These are phyloP conservation scores for Dynastes maya DNA, from an alignment of 2,888 invertebrate species.

Conservation along the genomic window DNA sequence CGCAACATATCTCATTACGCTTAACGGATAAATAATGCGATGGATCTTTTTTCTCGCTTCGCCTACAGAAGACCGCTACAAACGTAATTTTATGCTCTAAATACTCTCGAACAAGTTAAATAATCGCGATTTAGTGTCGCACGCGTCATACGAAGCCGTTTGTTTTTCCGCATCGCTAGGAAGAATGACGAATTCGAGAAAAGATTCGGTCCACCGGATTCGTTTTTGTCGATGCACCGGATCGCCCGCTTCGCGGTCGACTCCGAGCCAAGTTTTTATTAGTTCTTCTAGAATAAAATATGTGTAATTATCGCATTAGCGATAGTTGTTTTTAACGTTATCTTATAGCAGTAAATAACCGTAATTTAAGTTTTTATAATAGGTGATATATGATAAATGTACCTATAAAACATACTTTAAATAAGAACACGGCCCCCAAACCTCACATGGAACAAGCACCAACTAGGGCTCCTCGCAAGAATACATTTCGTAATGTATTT, in stretches of 20 bases:
- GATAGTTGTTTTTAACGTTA: constrained; percentile 14
- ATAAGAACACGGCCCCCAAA: too few species aligned
- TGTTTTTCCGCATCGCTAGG: constrained; percentile 33
- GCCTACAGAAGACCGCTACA: constrained; percentile 28
- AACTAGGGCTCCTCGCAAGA: too few species aligned
- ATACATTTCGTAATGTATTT: too few species aligned
- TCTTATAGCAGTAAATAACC: constrained; percentile 6
- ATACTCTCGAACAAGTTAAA: constrained; percentile 38
- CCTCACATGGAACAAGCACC: too few species aligned
- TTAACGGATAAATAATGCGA: constrained; percentile 36
- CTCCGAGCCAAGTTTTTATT: constrained; percentile 3
- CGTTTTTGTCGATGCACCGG: constrained; percentile 30
- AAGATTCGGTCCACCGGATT: constrained; percentile 14
- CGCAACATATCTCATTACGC: constrained; percentile 21
- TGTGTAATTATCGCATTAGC: constrained; percentile 26
- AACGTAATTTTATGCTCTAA: constrained; percentile 42
- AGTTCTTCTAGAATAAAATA: constrained; percentile 6
- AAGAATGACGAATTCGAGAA: constrained; percentile 38
- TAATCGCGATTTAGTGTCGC: constrained; percentile 42
- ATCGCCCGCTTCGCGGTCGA: background rate
- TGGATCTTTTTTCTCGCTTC: constrained; percentile 27
- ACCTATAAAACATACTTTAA: too few species aligned
- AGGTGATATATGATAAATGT: too few species aligned
- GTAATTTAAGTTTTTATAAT: background rate
- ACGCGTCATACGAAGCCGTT: constrained; percentile 19